Conservation (phyloP, 2,888 invertebrate species). For the Leptodirus hochenwartii region DNA sequence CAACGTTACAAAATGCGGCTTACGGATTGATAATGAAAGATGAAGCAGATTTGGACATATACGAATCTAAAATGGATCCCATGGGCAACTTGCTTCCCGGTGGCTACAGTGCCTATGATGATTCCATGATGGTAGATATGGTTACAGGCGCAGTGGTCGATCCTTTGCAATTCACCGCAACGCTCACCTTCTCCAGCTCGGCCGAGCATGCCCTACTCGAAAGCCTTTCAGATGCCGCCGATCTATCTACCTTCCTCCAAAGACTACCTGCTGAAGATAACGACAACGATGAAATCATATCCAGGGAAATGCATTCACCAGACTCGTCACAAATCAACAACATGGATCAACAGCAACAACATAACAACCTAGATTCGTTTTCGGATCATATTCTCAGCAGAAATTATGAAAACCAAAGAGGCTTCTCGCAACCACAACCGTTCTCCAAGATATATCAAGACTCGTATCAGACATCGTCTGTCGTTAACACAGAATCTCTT, state of each 20-base stretch:
- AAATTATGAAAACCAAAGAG: slow-evolving; percentile 20
- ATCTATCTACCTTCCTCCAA: slow-evolving; percentile 56
- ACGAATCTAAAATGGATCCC: slow-evolving; percentile 53
- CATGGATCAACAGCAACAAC: slow-evolving; percentile 31
- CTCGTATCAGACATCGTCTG: slow-evolving; percentile 22
- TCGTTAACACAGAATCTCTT: slow-evolving; percentile 20
- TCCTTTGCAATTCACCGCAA: slow-evolving; percentile 66
- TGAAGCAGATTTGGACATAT: slow-evolving; percentile 53
- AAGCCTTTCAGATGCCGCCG: slow-evolving; percentile 61
- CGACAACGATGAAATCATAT: slow-evolving; percentile 41
- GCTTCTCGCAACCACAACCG: slow-evolving; percentile 19
- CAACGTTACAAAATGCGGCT: slow-evolving; percentile 61
- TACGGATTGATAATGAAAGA: slow-evolving; percentile 67
- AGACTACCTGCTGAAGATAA: slow-evolving; percentile 41
- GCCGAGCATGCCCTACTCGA: slow-evolving; percentile 62
- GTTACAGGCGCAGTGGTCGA: slow-evolving; percentile 58
- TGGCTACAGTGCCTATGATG: slow-evolving; percentile 45
- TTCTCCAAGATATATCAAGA: slow-evolving; percentile 27
- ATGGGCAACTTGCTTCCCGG: slow-evolving; percentile 41
- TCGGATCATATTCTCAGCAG: slow-evolving; percentile 50
- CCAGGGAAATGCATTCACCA: slow-evolving; percentile 45
- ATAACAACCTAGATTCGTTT: slow-evolving; percentile 34
- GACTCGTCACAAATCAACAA: slow-evolving; percentile 33
- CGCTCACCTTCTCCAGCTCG: slow-evolving; percentile 59
- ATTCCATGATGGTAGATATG: slow-evolving; percentile 72